These are phyloP conservation scores for Agriopis aurantiaria DNA, from an alignment of 2,888 invertebrate genomes.

Conservation along the genomic window DNA sequence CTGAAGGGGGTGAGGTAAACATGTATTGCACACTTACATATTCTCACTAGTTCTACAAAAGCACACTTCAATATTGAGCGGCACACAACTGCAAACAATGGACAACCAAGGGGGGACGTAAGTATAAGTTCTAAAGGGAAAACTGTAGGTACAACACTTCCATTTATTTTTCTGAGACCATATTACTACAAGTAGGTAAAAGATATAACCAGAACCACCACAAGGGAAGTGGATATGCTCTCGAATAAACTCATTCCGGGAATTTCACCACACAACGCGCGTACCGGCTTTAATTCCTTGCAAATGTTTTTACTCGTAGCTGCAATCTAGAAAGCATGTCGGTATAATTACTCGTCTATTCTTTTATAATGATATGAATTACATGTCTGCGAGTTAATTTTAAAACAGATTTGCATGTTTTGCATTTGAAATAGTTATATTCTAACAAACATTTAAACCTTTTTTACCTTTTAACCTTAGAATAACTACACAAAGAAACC, in stretches of 20 bases:
- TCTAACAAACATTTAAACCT: too few species aligned
- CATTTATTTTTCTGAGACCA: background rate
- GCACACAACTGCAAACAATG: too few species aligned
- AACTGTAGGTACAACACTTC: too few species aligned
- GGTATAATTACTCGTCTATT: constrained; percentile 3
- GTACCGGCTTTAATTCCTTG: background rate
- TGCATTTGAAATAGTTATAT: background rate
- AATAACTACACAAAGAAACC: too few species aligned
- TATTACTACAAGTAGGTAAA: background rate
- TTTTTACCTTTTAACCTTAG: too few species aligned
- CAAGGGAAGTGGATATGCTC: background rate
- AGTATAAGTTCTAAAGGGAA: too few species aligned
- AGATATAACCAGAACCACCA: too few species aligned
- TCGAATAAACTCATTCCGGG: background rate
- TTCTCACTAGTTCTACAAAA: too few species aligned
- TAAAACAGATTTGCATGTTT: background rate
- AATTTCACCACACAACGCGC: background rate
- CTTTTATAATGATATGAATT: background rate
- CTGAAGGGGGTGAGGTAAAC: too few species aligned
- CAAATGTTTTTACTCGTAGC: background rate
- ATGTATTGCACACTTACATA: too few species aligned
- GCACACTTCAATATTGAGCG: too few species aligned
- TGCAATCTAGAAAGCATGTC: background rate
- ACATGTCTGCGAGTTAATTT: background rate
- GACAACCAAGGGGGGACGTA: too few species aligned